phyloP scores from a whole-genome alignment of 2,888 invertebrate species.

The Cryptocheilus praepositus region DNA sequence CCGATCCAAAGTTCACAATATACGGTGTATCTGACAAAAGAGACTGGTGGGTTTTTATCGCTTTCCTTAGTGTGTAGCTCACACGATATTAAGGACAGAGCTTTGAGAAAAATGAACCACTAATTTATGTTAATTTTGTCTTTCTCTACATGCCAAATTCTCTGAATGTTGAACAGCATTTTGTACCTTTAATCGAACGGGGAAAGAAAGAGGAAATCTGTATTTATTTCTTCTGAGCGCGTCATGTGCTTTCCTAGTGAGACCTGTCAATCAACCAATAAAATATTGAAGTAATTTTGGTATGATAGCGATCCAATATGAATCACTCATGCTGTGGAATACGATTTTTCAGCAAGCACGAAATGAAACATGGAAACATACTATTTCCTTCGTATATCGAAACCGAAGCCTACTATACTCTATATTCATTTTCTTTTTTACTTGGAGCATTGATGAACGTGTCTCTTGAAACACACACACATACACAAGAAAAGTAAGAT shows the following conservation, averaged over 20 bases:
- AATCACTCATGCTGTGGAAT: slow-evolving; percentile 34
- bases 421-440: background rate
- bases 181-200: too few relatives aligned
- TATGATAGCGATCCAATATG: slow-evolving; percentile 28
- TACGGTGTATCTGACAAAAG: slow-evolving; percentile 23
- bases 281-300: slow-evolving; percentile 28
- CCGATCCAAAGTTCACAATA: slow-evolving; percentile 35
- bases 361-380: slow-evolving; percentile 17
- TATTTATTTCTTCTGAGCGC: too few relatives aligned
- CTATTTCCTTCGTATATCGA: slow-evolving; percentile 15
- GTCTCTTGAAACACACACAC: slow-evolving; percentile 16
- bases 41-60: slow-evolving; percentile 45
- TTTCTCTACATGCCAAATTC: slow-evolving; percentile 4
- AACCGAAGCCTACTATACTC: slow-evolving; percentile 20
- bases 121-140: background rate
- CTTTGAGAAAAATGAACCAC: slow-evolving; percentile 1
- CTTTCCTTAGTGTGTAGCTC: slow-evolving; percentile 22
- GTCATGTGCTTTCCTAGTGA: slow-evolving; percentile 26
- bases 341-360: slow-evolving; percentile 36
- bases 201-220: too few relatives aligned
- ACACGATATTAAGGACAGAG: background rate
- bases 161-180: slow-evolving; percentile 5
- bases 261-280: slow-evolving; percentile 28
- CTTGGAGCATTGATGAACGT: slow-evolving; percentile 21
- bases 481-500: slow-evolving; percentile 25